Base-by-base conservation (phyloP, 2,888 invertebrate species). In the Stenurella melanura region DNA sequence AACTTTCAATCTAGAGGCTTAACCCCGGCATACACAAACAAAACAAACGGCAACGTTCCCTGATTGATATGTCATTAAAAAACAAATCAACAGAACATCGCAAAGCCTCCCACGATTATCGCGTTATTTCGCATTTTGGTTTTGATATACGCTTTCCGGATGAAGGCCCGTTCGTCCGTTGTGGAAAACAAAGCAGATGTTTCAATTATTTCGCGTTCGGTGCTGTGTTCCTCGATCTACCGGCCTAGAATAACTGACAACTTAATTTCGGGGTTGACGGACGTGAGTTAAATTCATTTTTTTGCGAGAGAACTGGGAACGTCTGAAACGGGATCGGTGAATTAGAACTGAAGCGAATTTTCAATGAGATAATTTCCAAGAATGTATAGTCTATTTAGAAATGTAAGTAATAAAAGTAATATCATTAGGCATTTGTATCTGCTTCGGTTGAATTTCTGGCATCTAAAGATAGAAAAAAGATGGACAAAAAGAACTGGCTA, bases 71-170 rank as follows among this genome's bases (percentile, higher is more conserved):
- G 42, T 42, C 42, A 42, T 42, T 42, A 42, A 42, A 42, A 42
- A 42, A 42, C 42, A 42, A 42, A 42, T 42, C 42, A 42, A 42
- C 42, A 42, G 42, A 42, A 42, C 42, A 42, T 42, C 15, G 12
- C 42, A 42, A 42, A 42, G 42, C 42, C 42, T 12, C 42, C 12
- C 42, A 42, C 42, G 42, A 42, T 42, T 42, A 42, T 42, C 42
- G 42, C 42, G 42, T 42, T 42, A 42, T 42, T 42, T 42, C 42
- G 42, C 42, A 42, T 42, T 42, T 42, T 42, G 42, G 42, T 42
- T 42, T 42, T 42, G 42, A 42, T 42, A 42, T 42, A 12, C 42
- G 42, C 42, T 42, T 42, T 12, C 42, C 42, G 15, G 12, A 42
- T 42, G 42, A 42, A 9, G 15, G 15, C 42, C n/a, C 2, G 38